Evolutionary conservation across 2,113 vertebrate genomes (phyloP), one percentile per base, ranked within the genome.

Genomic region (Antechinus flavipes): DNA sequence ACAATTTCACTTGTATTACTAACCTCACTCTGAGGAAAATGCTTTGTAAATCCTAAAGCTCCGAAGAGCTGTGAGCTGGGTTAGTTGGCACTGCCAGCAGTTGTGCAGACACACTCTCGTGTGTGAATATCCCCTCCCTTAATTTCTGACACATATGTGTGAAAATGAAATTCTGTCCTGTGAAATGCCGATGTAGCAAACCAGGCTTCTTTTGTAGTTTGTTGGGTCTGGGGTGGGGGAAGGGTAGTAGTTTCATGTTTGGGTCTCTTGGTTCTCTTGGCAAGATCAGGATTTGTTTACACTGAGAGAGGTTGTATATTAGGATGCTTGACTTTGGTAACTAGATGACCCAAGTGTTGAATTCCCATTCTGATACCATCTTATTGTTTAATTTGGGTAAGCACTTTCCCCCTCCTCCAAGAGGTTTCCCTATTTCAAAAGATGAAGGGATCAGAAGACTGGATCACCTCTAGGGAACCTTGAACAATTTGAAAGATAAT

Each of bases 91-190:
- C n/a, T 84, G 68, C 68, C 68, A 42, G 68, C n/a, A 84, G 19
- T 84, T 42, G 68, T 84, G 68, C 68, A 84, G 68, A 84, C 68
- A 84, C 68, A 84, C 68, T 84, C 68, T 84, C 22, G 35, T n/a
- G 42, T 84, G 68, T 84, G 68, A 84, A 84, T 42, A 42, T 84
- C 68, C n/a, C 68, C 68, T 84, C 68, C 68, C 35, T 22, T 84
- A n/a, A 84, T 84, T 84, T 84, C 68, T 84, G 68, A 84, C n/a
- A 84, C n/a, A 84, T 84, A 84, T 84, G 68, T 84, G 68, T 42
- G 68, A 84, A 84, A 84, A 84, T 84, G 68, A 84, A 84, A 84
- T 42, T 76, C 68, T 84, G 68, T 84, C 68, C 68, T 84, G 68
- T 84, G 68, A 84, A 84, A 84, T 84, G 68, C 68, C 19, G 68